Evolutionary conservation across 2,113 vertebrate species (phyloP).

Genomic region (Pantherophis guttatus): DNA sequence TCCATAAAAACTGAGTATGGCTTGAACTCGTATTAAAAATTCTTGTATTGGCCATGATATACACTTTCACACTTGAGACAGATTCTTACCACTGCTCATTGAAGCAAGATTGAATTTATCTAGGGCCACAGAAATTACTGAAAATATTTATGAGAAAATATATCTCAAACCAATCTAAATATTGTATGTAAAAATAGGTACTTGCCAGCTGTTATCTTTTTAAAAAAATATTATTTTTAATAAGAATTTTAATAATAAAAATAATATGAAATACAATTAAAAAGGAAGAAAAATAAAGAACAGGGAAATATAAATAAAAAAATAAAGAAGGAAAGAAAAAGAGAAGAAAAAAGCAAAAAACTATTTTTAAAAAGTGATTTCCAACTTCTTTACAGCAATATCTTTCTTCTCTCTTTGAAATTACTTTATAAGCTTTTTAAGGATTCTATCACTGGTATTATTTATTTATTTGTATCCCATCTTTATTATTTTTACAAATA

Average conservation of each 20-base stretch:
- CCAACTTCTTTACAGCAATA: background rate
- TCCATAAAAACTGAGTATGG: background rate
- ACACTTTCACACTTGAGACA: background rate
- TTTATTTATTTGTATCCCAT: background rate
- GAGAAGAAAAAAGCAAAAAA: background rate
- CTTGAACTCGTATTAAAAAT: background rate
- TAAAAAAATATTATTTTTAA: background rate
- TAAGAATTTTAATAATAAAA: background rate
- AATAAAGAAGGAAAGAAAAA: background rate
- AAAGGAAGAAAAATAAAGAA: background rate
- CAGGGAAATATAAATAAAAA: background rate
- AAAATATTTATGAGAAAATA: background rate
- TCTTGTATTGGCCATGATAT: background rate
- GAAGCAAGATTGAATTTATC: background rate
- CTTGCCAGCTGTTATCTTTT: background rate
- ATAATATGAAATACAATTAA: background rate
- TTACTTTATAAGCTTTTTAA: background rate
- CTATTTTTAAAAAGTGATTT: background rate
- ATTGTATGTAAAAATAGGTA: background rate
- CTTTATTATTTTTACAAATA: background rate
- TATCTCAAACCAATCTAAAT: background rate
- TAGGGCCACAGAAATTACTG: background rate
- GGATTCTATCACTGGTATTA: background rate
- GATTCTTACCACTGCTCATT: background rate
- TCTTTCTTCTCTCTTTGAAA: background rate